Percentiles rank a stretch among this genome's conserved stretches.
phyloP scores from a whole-genome alignment of 2,113 vertebrate genomes.

The Pelusios castaneus region DNA sequence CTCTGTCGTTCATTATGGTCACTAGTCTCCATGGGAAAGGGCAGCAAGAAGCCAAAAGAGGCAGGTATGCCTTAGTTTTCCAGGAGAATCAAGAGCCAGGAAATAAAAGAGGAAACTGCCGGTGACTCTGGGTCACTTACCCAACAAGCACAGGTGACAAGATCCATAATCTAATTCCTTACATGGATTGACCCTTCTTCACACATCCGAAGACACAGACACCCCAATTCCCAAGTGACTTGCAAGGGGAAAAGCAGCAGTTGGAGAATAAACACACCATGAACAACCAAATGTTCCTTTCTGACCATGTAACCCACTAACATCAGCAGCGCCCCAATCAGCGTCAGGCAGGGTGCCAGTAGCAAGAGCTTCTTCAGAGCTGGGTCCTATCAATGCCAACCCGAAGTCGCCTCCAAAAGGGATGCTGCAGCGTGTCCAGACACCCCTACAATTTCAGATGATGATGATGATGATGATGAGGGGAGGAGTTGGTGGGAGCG shows the following conservation, averaged over 20 bases:
- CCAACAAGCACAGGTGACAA: not conserved
- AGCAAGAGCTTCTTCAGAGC: slow-evolving; percentile 22
- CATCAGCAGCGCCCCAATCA: not conserved
- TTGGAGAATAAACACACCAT: not conserved
- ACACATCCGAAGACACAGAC: not conserved
- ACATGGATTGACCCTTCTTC: not conserved
- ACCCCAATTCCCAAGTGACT: slow-evolving; percentile 25
- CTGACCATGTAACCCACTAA: slow-evolving; percentile 14
- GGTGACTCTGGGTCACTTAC: slow-evolving; percentile 71
- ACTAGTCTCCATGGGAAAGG: slow-evolving; percentile 56
- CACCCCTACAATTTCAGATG: slow-evolving; percentile 68
- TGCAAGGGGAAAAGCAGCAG: not conserved
- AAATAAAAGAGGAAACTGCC: slow-evolving; percentile 73
- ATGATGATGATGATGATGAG: slow-evolving; percentile 67
- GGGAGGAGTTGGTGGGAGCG: slow-evolving; percentile 44
- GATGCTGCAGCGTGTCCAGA: slow-evolving; percentile 69
- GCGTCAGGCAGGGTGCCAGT: slow-evolving; percentile 16
- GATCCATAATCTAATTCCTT: not conserved
- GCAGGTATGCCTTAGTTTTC: slow-evolving; percentile 56
- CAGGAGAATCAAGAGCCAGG: slow-evolving; percentile 69
- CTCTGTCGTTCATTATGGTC: slow-evolving; percentile 67
- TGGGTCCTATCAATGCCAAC: slow-evolving; percentile 50
- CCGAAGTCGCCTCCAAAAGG: slow-evolving; percentile 66
- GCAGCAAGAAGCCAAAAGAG: slow-evolving; percentile 53
- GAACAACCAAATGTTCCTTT: not conserved